Evolutionary conservation across 2,113 vertebrate species (phyloP).

Genomic region (Paraplagusia blochii): DNA sequence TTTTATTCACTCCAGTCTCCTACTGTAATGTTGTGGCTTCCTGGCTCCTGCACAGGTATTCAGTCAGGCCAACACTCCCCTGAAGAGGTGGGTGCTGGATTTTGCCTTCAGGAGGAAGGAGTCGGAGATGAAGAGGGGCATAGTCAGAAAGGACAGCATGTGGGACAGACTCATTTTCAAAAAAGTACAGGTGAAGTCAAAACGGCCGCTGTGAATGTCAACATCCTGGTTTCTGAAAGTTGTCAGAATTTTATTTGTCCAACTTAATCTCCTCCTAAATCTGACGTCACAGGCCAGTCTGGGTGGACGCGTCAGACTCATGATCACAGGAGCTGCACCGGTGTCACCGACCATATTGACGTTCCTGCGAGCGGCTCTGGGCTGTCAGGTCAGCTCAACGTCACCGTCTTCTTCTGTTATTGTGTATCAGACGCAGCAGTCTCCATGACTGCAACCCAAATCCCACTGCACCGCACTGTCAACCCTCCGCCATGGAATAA

Average conservation of each 20-base stretch:
- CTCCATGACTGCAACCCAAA: too few relatives aligned
- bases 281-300: constrained; percentile 79
- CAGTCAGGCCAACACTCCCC: constrained; percentile 85
- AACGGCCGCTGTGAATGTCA: background rate
- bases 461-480: too few relatives aligned
- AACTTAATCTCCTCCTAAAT: background rate
- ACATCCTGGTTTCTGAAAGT: too few relatives aligned
- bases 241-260: background rate
- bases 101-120: constrained; percentile 93
- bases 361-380: constrained; percentile 89
- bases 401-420: background rate
- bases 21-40: background rate
- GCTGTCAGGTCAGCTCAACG: constrained; percentile 87
- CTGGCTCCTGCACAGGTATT: constrained; percentile 80
- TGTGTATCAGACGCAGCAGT: too few relatives aligned
- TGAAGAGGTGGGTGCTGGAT: constrained; percentile 92
- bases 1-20: background rate
- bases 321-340: constrained; percentile 93
- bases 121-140: constrained; percentile 87
- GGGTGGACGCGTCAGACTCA: constrained; percentile 88
- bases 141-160: constrained; percentile 89
- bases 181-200: constrained; percentile 89
- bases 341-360: constrained; percentile 91
- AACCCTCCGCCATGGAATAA: too few relatives aligned
- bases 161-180: constrained; percentile 96